Conservation (phyloP, 2,888 invertebrate species). For the Eilema sororculum region DNA sequence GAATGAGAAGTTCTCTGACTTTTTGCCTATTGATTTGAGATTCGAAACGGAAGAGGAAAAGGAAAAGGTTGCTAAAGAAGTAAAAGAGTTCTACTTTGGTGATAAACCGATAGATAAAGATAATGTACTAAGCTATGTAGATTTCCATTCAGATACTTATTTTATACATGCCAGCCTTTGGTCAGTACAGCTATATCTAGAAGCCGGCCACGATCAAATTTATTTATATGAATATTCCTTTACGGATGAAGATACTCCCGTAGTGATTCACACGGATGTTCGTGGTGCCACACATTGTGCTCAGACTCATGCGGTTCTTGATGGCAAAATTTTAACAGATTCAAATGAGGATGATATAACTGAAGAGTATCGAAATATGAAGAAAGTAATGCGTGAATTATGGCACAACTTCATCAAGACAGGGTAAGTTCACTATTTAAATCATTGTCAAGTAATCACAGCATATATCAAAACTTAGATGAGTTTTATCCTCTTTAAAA, state of each 20-base stretch:
- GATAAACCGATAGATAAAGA: conserved; percentile 50
- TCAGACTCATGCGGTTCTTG: conserved; percentile 53
- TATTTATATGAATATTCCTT: conserved; percentile 68
- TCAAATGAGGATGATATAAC: conserved; percentile 29
- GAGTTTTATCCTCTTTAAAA: too few relatives aligned
- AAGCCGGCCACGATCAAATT: conserved; percentile 61
- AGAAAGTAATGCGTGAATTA: conserved; percentile 51
- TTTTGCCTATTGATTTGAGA: conserved; percentile 64
- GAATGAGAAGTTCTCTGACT: conserved; percentile 63
- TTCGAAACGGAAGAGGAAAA: conserved; percentile 58
- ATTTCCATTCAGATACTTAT: conserved; percentile 70
- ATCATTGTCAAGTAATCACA: background rate
- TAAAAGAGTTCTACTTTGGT: conserved; percentile 67
- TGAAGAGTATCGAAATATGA: conserved; percentile 52
- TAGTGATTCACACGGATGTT: conserved; percentile 52
- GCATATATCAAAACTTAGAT: background rate
- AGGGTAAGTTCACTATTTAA: conserved; percentile 55
- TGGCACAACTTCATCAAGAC: conserved; percentile 64
- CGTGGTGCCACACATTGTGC: conserved; percentile 59
- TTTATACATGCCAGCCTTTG: conserved; percentile 56
- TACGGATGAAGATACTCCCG: conserved; percentile 49
- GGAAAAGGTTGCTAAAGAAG: conserved; percentile 50
- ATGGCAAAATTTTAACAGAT: conserved; percentile 29
- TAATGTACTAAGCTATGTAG: conserved; percentile 56
- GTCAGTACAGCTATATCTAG: conserved; percentile 53